A percentile compares a stretch with the other conserved stretches of the same genome.
Conservation (phyloP, 2,113 vertebrate genomes). For the Maccullochella peelii region DNA sequence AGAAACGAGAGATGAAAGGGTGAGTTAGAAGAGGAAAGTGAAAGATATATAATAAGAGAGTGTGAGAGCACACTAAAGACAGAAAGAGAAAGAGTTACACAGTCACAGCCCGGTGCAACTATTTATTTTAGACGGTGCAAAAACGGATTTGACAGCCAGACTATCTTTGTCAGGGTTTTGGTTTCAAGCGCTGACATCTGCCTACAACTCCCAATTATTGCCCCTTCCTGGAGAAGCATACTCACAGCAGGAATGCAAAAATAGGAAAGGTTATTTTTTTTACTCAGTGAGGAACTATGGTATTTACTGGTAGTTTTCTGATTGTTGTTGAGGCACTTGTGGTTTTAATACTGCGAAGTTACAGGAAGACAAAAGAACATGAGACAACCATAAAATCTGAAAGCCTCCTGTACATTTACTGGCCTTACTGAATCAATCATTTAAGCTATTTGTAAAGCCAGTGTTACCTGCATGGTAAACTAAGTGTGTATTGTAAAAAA, state of each 20-base stretch:
- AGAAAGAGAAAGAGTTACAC: conserved; percentile 21
- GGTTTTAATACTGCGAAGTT: background rate
- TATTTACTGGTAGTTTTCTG: background rate
- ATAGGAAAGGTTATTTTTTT: background rate
- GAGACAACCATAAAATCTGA: background rate
- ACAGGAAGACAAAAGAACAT: background rate
- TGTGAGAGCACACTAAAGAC: background rate
- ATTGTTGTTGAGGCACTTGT: background rate
- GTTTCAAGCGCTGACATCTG: conserved; percentile 43
- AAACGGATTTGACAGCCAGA: conserved; percentile 53
- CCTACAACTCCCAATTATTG: conserved; percentile 37
- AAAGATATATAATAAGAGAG: conserved; percentile 7
- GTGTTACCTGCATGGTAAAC: background rate
- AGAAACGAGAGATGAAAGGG: background rate
- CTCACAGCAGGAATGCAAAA: background rate
- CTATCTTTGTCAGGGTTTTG: conserved; percentile 8
- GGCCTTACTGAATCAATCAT: background rate
- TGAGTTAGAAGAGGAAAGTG: background rate
- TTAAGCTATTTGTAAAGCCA: background rate
- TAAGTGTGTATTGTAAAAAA: background rate
- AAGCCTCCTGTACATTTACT: background rate
- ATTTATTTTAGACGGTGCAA: conserved; percentile 34
- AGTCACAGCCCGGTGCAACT: conserved; percentile 2
- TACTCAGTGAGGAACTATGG: background rate
- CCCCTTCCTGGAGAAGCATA: background rate